A percentile compares a stretch with the other conserved stretches of the same genome.
Conservation (phyloP, 2,113 vertebrate species). For the Melanostigma gelatinosum region DNA sequence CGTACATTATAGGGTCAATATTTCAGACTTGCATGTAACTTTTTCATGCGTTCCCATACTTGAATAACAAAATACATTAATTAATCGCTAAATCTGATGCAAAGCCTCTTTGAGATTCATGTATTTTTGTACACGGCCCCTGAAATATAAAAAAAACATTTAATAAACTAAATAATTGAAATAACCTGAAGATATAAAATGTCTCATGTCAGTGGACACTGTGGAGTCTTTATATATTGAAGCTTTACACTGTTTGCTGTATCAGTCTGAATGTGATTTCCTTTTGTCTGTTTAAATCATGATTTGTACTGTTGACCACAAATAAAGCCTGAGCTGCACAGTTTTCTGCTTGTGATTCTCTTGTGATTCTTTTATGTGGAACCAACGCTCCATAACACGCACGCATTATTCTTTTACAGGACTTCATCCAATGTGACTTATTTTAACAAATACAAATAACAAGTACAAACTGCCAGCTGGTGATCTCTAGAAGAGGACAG, state of each 20-base stretch:
- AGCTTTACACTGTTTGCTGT: neutral
- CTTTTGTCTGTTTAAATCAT: slow-evolving; percentile 35
- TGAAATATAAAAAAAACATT: neutral
- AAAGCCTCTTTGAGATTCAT: neutral
- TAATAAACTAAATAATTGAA: neutral
- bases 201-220: neutral
- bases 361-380: slow-evolving; percentile 51
- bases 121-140: neutral
- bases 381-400: neutral
- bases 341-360: slow-evolving; percentile 24
- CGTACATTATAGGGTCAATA: neutral
- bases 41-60: neutral
- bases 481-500: neutral
- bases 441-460: neutral
- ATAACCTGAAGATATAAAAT: neutral
- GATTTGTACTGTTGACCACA: slow-evolving; percentile 45
- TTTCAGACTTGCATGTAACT: neutral
- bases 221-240: neutral
- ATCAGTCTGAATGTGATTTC: neutral
- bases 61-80: neutral
- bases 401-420: neutral
- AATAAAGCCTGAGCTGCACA: slow-evolving; percentile 66
- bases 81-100: neutral
- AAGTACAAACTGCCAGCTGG: neutral
- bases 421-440: neutral